These are phyloP conservation scores for Sinopyrophorus schimmeli DNA, from an alignment of 2,888 invertebrate genomes.

Conservation along the genomic window DNA sequence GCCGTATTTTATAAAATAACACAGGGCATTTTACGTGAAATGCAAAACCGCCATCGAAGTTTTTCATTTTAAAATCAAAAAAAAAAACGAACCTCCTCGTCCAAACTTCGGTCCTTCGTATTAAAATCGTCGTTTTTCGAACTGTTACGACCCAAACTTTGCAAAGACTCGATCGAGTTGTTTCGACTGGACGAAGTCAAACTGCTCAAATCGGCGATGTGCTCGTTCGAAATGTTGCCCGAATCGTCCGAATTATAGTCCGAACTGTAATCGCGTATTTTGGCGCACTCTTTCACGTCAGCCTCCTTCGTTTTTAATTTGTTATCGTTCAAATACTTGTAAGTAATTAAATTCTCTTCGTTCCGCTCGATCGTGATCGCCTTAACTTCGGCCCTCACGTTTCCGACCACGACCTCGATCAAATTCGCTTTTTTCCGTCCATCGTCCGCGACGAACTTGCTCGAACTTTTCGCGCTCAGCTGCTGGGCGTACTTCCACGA, in stretches of 20 bases:
- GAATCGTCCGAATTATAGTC: conserved; percentile 78
- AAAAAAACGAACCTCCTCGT: conserved; percentile 14
- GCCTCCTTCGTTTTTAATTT: not conserved
- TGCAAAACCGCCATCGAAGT: too few species aligned
- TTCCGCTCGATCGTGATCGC: conserved; percentile 11
- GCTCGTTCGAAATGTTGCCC: conserved; percentile 79
- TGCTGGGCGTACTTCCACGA: too few species aligned
- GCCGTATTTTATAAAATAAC: too few species aligned
- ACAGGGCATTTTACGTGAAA: too few species aligned
- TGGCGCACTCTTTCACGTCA: conserved; percentile 44
- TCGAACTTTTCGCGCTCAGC: too few species aligned
- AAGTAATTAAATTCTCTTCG: not conserved
- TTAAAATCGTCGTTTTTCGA: conserved; percentile 1
- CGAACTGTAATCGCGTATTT: conserved; percentile 61
- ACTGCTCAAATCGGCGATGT: conserved; percentile 51
- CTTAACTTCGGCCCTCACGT: conserved; percentile 22
- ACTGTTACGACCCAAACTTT: conserved; percentile 6
- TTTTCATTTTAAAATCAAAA: too few species aligned
- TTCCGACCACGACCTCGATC: too few species aligned
- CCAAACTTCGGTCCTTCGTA: conserved; percentile 15
- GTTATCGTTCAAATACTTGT: not conserved
- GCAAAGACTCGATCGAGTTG: conserved; percentile 27
- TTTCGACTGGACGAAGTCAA: conserved; percentile 26
- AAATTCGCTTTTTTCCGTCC: too few species aligned
- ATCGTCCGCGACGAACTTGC: too few species aligned